Conservation (phyloP, 2,113 vertebrate genomes). For the Neodon shergylaensis region DNA sequence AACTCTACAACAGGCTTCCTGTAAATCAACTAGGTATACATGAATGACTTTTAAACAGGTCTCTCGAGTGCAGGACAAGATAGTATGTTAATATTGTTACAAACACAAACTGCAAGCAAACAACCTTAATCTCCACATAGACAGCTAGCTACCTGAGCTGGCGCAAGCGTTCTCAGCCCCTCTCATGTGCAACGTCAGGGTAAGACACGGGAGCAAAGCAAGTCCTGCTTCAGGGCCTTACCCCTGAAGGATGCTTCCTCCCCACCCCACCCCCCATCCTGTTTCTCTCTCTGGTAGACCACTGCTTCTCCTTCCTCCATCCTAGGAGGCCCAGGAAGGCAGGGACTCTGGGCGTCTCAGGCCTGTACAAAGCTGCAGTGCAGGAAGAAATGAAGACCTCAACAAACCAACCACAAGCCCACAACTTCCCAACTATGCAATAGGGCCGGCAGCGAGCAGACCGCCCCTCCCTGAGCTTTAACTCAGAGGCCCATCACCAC, state of each 20-base stretch:
- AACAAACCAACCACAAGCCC: not conserved
- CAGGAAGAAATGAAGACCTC: not conserved
- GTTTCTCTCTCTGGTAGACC: not conserved
- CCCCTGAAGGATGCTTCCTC: not conserved
- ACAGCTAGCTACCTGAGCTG: not conserved
- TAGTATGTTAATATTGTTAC: not conserved
- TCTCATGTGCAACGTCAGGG: accelerated
- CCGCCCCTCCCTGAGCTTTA: too few species aligned
- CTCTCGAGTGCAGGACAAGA: not conserved
- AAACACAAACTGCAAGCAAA: not conserved
- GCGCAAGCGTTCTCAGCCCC: not conserved
- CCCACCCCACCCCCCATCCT: not conserved
- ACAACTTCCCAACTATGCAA: not conserved
- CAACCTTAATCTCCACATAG: too few species aligned
- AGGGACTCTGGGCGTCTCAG: not conserved
- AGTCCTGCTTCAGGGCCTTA: not conserved
- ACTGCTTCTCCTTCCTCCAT: not conserved
- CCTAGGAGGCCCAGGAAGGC: not conserved
- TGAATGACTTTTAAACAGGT: not conserved
- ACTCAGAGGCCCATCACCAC: not conserved
- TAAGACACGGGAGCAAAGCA: too few species aligned
- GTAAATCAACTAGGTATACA: not conserved
- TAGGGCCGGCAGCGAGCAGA: accelerated
- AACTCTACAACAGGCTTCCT: not conserved
- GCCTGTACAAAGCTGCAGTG: not conserved